Evolutionary conservation across 2,888 invertebrate species (phyloP), one percentile per base, ranked within the genome.

Genomic region (Homarus gammarus): DNA sequence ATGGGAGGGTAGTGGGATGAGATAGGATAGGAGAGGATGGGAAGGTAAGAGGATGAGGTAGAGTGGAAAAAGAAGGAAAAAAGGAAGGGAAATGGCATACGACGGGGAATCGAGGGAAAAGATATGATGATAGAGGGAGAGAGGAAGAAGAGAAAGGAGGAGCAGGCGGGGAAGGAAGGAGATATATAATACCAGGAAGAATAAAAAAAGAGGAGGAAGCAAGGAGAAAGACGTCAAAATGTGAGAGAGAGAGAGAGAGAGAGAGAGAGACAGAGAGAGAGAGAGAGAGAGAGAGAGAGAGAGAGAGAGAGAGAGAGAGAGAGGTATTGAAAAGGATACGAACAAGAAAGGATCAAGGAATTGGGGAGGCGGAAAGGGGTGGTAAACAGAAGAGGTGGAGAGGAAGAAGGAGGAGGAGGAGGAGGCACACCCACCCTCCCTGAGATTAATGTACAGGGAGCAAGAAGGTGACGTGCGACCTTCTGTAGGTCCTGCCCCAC

Each of bases 111-210:
- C 5, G 31, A 36, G 70, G 70, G 33, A 38, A 38, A 70, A 10
- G 70, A 18, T 10, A 31, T 5, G 70, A 38, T 27, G 70, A 31
- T 3, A 18, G 31, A 33, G 56, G 51, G 33, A 33, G 56, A 51
- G 49, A 49, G 27, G 78, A 38, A 51, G 56, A 56, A 56, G 78
- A 49, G 18, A 31, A 38, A 56, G 78, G 78, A 31, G 51, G 51
- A 78, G 78, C 31, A 33, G 56, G 51, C 15, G 78, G 78, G 15
- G 78, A 38, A 78, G 10, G 31, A 27, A 3, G 31, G 36, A 2
- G 18, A 56, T 5, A 44, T 44, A 44, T 44, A 10, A 8, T 5
- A 10, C 44, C 44, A 44, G 44, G 31, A 18, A 64, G 22, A 18
- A 18, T 27, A 18, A 64, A 6, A 64, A 31, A 18, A 18, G 31